A percentile compares a stretch with the other conserved stretches of the same genome.
Evolutionary conservation across 2,797 vertebrate genomes (phyloP).

Genomic region (Trematocara caparti): DNA sequence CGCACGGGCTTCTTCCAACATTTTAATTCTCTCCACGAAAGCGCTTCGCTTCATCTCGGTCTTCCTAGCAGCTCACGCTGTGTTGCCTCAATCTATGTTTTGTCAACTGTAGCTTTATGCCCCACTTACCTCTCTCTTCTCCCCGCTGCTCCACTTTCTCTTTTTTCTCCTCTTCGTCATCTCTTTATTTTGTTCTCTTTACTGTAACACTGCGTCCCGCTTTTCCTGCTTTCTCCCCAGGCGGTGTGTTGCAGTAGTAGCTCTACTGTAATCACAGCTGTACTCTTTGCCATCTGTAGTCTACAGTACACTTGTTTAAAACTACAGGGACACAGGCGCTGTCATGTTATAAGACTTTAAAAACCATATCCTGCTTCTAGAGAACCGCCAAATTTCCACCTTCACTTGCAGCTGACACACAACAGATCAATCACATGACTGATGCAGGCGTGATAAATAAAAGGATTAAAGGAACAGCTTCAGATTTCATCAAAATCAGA

Average conservation of each 20-base stretch:
- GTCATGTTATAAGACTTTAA: not conserved
- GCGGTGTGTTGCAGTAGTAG: not conserved
- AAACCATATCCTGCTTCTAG: not conserved
- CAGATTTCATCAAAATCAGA: not conserved
- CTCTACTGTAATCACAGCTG: constrained; percentile 36
- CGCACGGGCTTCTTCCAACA: not conserved
- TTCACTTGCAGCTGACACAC: not conserved
- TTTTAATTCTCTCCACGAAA: not conserved
- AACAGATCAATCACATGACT: not conserved
- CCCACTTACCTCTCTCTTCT: not conserved
- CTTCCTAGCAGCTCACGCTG: not conserved
- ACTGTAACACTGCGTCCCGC: not conserved
- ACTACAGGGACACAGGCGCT: not conserved
- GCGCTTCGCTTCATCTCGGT: not conserved
- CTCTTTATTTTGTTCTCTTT: constrained; percentile 3
- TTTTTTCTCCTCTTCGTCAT: not conserved
- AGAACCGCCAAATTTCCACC: not conserved
- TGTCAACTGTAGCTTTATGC: not conserved
- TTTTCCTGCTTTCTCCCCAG: constrained; percentile 1
- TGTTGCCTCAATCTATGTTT: not conserved
- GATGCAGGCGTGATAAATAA: not conserved
- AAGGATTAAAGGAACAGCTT: not conserved
- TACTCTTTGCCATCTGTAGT: not conserved
- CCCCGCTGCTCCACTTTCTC: not conserved
- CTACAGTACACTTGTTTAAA: not conserved